Evolutionary conservation across 2,113 vertebrate species (phyloP).

Genomic region (Oryzias woworae): DNA sequence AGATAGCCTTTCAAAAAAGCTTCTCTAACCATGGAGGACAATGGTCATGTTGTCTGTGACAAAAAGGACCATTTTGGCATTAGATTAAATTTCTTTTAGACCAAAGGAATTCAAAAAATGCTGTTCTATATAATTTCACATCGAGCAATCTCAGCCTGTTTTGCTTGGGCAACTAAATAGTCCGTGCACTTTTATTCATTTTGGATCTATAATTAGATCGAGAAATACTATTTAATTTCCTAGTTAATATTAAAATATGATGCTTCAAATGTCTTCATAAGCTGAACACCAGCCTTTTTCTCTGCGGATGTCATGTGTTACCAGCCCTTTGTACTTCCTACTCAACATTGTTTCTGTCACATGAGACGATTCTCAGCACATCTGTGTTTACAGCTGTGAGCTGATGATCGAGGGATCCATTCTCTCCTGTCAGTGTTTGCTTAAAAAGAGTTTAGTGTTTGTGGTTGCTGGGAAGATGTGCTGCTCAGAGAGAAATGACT

Average conservation of each 20-base stretch:
- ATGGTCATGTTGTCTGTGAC: conserved; percentile 69
- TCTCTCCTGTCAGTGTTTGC: conserved; percentile 50
- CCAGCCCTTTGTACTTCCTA: conserved; percentile 29
- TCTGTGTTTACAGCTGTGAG: conserved; percentile 66
- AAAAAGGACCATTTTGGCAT: conserved; percentile 62
- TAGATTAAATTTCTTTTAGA: conserved; percentile 56
- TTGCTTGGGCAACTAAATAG: conserved; percentile 5
- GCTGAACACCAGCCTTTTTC: not conserved
- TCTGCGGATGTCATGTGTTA: conserved; percentile 13
- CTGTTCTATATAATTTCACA: conserved; percentile 32
- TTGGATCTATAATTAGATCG: conserved; percentile 5
- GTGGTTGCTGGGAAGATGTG: conserved; percentile 32
- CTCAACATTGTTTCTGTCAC: conserved; percentile 21
- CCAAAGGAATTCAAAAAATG: conserved; percentile 57
- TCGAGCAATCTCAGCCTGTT: conserved; percentile 21
- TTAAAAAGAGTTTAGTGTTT: conserved; percentile 42
- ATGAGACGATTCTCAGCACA: conserved; percentile 42
- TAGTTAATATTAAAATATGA: not conserved
- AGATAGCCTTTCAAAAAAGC: conserved; percentile 67
- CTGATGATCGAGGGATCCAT: conserved; percentile 46
- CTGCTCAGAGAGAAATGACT: conserved; percentile 24
- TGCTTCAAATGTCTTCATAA: conserved; percentile 2
- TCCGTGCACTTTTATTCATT: conserved; percentile 1
- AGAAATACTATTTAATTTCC: not conserved
- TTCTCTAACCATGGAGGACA: conserved; percentile 57